These are phyloP conservation scores for Atethmia centrago DNA, from an alignment of 2,888 invertebrate genomes.

Conservation along the genomic window DNA sequence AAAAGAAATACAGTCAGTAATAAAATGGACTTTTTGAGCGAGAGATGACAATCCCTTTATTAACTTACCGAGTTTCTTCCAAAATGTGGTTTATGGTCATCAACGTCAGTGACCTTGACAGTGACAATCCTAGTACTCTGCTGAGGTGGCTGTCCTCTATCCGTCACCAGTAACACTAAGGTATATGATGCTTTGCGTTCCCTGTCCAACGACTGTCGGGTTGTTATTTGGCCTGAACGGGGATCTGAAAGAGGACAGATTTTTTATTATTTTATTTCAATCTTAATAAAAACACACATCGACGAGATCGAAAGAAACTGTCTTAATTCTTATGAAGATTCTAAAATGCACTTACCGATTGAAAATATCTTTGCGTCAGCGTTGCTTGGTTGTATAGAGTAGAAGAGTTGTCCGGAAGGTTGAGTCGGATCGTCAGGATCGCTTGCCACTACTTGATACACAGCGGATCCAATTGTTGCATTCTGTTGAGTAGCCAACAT, in stretches of 20 bases:
- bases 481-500: conserved; percentile 87
- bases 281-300: background rate
- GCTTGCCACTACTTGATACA: conserved; percentile 94
- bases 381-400: conserved; percentile 93
- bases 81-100: conserved; percentile 95
- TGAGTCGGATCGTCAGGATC: conserved; percentile 95
- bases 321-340: background rate
- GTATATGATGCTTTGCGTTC: conserved; percentile 94
- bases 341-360: conserved; percentile 81
- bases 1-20: too few relatives aligned
- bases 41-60: too few relatives aligned
- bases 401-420: conserved; percentile 93
- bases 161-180: conserved; percentile 94
- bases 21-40: too few relatives aligned
- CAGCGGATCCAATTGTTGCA: conserved; percentile 93
- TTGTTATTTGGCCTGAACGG: conserved; percentile 93
- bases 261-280: background rate
- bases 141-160: conserved; percentile 94
- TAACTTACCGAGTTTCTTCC: conserved; percentile 91
- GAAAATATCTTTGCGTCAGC: conserved; percentile 91
- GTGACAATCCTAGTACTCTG: conserved; percentile 93
- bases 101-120: conserved; percentile 93
- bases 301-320: background rate
- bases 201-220: conserved; percentile 92
- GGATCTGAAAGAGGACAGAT: conserved; percentile 83